These are phyloP conservation scores for Diadophis punctatus DNA, from an alignment of 2,113 vertebrate genomes.

Conservation along the genomic window DNA sequence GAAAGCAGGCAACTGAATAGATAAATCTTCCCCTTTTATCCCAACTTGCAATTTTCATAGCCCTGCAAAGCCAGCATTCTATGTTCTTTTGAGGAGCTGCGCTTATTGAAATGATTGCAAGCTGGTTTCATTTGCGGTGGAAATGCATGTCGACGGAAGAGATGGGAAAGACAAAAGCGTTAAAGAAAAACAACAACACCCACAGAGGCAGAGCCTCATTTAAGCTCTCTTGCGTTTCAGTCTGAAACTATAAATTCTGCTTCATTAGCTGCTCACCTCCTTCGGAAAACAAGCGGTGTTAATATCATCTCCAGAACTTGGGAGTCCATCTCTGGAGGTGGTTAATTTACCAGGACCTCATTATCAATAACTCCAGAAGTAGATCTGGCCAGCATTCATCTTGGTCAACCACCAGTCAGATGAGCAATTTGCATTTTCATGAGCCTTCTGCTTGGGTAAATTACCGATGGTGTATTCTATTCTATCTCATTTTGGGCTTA, in stretches of 20 bases:
- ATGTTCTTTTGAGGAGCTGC: background rate
- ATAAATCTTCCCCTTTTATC: background rate
- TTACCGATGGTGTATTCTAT: fast-evolving
- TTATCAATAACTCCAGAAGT: fast-evolving
- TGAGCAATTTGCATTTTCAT: background rate
- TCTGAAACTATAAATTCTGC: background rate
- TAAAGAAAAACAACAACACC: background rate
- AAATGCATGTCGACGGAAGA: background rate
- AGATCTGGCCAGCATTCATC: background rate
- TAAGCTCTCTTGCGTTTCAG: background rate
- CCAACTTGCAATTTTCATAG: background rate
- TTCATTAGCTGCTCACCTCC: fast-evolving
- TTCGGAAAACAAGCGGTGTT: background rate
- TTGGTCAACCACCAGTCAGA: background rate
- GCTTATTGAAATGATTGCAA: background rate
- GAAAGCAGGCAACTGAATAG: background rate
- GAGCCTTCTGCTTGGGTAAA: background rate
- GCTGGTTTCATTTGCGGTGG: background rate
- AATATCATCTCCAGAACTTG: background rate
- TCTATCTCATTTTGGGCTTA: fast-evolving
- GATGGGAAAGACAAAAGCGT: background rate
- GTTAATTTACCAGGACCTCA: fast-evolving
- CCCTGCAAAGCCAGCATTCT: background rate
- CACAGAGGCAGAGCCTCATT: background rate
- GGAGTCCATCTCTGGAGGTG: background rate